phyloP scores from a whole-genome alignment of 2,888 invertebrate genomes.

The Empis livida region DNA sequence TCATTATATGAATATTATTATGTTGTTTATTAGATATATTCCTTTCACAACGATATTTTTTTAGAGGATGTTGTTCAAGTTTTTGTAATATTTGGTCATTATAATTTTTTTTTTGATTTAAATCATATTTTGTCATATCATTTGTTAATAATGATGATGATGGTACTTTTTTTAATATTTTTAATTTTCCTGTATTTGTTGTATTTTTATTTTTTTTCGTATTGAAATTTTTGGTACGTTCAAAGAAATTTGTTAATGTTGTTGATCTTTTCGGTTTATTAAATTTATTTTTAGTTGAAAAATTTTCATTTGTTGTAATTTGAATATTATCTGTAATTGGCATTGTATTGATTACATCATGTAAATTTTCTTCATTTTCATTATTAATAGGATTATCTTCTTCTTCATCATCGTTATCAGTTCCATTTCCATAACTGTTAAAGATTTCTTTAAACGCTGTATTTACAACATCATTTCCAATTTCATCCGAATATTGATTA shows the following conservation, averaged over 20 bases:
- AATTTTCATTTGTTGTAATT: constrained; percentile 14
- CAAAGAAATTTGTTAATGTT: constrained; percentile 27
- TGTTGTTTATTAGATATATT: constrained; percentile 10
- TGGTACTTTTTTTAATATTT: constrained; percentile 6
- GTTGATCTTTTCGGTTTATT: constrained; percentile 16
- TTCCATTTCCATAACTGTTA: constrained; percentile 23
- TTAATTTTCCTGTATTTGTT: not conserved
- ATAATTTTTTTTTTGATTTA: constrained; percentile 5
- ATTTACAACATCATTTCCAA: constrained; percentile 26
- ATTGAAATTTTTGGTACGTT: constrained; percentile 20
- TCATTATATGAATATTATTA: constrained; percentile 7
- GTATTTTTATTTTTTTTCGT: not conserved
- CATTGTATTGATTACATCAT: no score
- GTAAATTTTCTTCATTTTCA: no score
- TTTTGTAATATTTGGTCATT: not conserved
- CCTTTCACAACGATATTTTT: constrained; percentile 20
- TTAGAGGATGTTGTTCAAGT: constrained; percentile 7
- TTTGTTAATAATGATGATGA: constrained; percentile 1
- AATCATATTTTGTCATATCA: constrained; percentile 5
- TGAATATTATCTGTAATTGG: no score
- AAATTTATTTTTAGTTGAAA: no score
- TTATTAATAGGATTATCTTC: not conserved
- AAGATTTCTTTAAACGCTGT: constrained; percentile 32
- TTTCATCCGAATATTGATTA: not conserved
- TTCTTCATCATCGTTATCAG: constrained; percentile 19